Base-by-base conservation (phyloP, 2,797 vertebrate genomes). In the Neoniphon sammara region DNA sequence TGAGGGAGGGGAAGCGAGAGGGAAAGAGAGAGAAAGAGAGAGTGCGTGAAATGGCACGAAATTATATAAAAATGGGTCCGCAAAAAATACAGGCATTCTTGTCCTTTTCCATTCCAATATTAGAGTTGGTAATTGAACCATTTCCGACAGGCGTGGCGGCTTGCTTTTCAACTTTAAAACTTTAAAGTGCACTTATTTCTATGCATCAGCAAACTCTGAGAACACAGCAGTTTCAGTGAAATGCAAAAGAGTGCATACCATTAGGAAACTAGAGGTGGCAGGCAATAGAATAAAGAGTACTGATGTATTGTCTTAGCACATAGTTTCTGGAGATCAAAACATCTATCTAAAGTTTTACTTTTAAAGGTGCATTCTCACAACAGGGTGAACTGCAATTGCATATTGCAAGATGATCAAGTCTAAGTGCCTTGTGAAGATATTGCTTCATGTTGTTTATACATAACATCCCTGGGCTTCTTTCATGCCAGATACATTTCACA, bases 111-210 rank as follows among this genome's bases (percentile, higher is more conserved):
- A 56, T 75, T 73, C 58, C 68, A 75, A 66, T 81, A 88, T 84
- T 72, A 82, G 62, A 56, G 86, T 9, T 74, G 67, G 80, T 87
- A 92, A 91, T 87, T 80, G 85, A 88, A 86, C 71, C 80, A 56
- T 87, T 85, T 89, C 63, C 42, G 78, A 85, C 83, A 85, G 83
- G 64, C 44, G 30, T 46, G 70, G 70, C 30, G 17, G 50, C 44
- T 70, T 72, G 66, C 78, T 78, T 83, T 77, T 66, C 54, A 54
- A 61, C 60, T 68, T 47, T 0, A 2, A 75, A 90, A 83, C 77
- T 89, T 88, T 84, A 87, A 91, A 90, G 85, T 87, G 88, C 85
- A 84, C 89, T 90, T 84, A 86, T 88, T 83, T 87, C 70, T 75
- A 71, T 85, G 86, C 85, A 87, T 87, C 82, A 81, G 86, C 86